A percentile compares a stretch with the other conserved stretches of the same genome.
Conservation (phyloP, 1,140 invertebrate genomes). For the Sycobia sp. region DNA sequence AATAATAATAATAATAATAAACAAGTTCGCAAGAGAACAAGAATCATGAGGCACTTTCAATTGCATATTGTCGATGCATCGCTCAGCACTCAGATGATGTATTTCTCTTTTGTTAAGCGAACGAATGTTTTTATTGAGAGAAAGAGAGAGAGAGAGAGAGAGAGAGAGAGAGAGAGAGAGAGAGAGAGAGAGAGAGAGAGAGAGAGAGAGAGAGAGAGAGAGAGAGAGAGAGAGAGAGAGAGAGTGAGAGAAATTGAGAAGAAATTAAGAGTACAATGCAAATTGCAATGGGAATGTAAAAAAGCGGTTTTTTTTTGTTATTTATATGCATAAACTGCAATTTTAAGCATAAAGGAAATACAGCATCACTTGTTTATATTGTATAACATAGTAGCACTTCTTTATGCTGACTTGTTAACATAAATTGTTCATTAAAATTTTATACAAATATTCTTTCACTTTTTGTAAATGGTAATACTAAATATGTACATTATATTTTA, state of each 20-base stretch:
- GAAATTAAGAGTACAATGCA: too few species aligned
- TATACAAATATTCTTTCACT: conserved; percentile 30
- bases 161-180: too few species aligned
- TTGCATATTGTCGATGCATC: conserved; percentile 15
- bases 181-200: too few species aligned
- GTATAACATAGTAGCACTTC: conserved; percentile 13
- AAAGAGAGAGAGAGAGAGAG: too few species aligned
- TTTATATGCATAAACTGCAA: conserved; percentile 8
- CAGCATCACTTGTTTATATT: conserved; percentile 29
- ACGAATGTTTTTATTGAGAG: conserved; percentile 16
- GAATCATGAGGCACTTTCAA: not conserved
- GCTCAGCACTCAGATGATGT: conserved; percentile 14
- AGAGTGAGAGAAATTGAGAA: too few species aligned
- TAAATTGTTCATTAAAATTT: conserved; percentile 28
- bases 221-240: too few species aligned
- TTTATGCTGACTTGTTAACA: conserved; percentile 29
- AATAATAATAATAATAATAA: too few species aligned
- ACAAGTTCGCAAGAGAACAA: not conserved
- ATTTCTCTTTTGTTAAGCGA: conserved; percentile 6
- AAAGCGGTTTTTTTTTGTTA: conserved; percentile 20
- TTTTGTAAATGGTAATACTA: conserved; percentile 12
- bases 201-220: too few species aligned
- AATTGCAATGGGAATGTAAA: conserved; percentile 11
- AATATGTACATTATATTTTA: conserved; percentile 28
- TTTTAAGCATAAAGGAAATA: conserved; percentile 12